Conservation (phyloP, 2,888 invertebrate genomes). For the Conomelus anceps region DNA sequence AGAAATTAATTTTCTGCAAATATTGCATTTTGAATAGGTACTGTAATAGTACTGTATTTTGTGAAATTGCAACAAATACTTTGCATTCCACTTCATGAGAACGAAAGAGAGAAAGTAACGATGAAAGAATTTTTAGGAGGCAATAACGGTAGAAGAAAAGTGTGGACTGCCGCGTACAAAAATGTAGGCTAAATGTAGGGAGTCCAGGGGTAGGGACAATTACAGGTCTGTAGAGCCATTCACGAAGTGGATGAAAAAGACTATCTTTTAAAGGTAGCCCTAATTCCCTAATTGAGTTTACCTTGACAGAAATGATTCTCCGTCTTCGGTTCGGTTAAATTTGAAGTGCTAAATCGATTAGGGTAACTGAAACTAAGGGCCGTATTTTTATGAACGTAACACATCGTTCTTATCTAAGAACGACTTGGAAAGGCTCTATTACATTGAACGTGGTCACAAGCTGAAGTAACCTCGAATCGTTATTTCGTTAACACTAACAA, state of each 20-base stretch:
- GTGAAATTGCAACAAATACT: too few relatives aligned
- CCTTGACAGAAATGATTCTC: neutral
- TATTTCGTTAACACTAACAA: too few relatives aligned
- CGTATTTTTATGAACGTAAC: too few relatives aligned
- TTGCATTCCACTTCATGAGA: too few relatives aligned
- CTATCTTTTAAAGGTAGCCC: neutral
- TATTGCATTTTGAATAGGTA: too few relatives aligned
- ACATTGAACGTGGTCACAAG: too few relatives aligned
- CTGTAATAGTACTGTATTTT: too few relatives aligned
- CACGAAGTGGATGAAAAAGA: neutral
- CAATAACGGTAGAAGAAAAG: neutral
- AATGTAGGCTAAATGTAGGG: neutral
- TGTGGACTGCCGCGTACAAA: neutral
- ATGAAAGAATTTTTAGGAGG: neutral
- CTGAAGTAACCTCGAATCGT: too few relatives aligned
- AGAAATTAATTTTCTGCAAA: too few relatives aligned
- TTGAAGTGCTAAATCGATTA: neutral
- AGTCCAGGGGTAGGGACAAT: neutral
- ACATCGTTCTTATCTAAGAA: too few relatives aligned
- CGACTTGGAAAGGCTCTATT: too few relatives aligned
- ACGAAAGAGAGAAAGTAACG: neutral
- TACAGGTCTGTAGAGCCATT: neutral
- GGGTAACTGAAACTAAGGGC: neutral
- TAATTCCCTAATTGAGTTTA: neutral
- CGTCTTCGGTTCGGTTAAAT: neutral